Conservation (phyloP, 2,888 invertebrate species). For the Oxystoma pomonae region DNA sequence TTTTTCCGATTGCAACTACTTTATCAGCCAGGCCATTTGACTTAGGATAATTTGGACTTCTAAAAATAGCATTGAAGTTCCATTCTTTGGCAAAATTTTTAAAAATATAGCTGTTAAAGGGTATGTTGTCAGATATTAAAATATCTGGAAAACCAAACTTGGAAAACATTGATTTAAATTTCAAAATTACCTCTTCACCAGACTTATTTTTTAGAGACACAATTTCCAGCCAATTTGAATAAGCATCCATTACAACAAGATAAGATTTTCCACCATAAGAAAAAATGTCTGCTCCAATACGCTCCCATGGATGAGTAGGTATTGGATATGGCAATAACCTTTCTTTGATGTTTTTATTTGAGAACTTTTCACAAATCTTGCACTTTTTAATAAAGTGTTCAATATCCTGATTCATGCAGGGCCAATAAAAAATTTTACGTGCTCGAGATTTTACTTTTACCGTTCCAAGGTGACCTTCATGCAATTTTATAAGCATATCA, state of each 20-base stretch:
- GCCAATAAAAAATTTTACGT: conserved; percentile 21
- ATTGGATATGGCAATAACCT: neutral
- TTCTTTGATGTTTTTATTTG: too few relatives aligned
- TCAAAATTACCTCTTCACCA: too few relatives aligned
- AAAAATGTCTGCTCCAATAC: neutral
- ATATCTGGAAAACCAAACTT: neutral
- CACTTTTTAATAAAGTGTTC: too few relatives aligned
- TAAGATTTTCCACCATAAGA: too few relatives aligned
- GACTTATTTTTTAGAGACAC: too few relatives aligned
- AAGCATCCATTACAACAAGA: too few relatives aligned
- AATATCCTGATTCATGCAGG: conserved; percentile 16
- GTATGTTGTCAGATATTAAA: too few relatives aligned
- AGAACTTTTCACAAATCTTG: too few relatives aligned
- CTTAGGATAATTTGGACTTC: neutral
- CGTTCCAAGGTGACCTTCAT: conserved; percentile 17
- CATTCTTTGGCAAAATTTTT: neutral
- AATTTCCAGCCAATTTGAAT: too few relatives aligned
- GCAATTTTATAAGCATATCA: conserved; percentile 13
- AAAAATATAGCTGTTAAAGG: neutral
- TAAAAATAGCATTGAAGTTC: neutral
- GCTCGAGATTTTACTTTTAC: conserved; percentile 15
- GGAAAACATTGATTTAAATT: too few relatives aligned
- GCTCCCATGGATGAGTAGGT: neutral
- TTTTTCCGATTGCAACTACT: neutral
- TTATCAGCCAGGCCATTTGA: neutral